Conservation (phyloP, 1,140 invertebrate genomes). For the Acromyrmex charruanus region DNA sequence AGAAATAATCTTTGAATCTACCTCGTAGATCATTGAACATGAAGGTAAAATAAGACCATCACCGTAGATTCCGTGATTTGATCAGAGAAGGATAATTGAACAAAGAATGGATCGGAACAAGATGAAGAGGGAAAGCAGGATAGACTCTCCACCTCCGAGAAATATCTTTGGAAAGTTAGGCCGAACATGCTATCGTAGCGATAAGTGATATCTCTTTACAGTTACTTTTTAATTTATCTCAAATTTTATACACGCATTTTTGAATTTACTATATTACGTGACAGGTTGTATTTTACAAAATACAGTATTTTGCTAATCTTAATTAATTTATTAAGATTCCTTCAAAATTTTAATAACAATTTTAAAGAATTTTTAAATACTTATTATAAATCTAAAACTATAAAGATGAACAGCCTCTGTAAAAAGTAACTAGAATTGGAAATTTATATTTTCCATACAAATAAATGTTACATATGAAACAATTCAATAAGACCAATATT, state of each 20-base stretch:
- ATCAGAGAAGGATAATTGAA: constrained; percentile 16
- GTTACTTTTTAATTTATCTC: background rate
- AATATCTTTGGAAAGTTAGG: constrained; percentile 24
- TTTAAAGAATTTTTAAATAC: background rate
- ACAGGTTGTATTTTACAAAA: background rate
- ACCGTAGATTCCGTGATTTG: constrained; percentile 14
- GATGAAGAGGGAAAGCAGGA: background rate
- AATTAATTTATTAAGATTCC: background rate
- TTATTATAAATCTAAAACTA: background rate
- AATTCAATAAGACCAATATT: background rate
- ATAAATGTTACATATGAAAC: no score
- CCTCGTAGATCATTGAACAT: constrained; percentile 2
- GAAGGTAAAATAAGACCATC: constrained; percentile 26
- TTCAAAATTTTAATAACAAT: background rate
- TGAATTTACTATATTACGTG: background rate
- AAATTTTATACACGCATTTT: background rate
- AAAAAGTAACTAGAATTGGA: no score
- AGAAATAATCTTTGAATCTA: background rate
- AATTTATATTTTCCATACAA: no score
- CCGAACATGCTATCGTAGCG: constrained; percentile 44
- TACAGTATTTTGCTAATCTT: background rate
- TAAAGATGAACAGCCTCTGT: background rate
- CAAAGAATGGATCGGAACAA: background rate
- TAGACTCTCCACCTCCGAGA: constrained; percentile 40
- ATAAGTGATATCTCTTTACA: background rate